Conservation (phyloP, 2,888 invertebrate species). For the Agrochola lota region DNA sequence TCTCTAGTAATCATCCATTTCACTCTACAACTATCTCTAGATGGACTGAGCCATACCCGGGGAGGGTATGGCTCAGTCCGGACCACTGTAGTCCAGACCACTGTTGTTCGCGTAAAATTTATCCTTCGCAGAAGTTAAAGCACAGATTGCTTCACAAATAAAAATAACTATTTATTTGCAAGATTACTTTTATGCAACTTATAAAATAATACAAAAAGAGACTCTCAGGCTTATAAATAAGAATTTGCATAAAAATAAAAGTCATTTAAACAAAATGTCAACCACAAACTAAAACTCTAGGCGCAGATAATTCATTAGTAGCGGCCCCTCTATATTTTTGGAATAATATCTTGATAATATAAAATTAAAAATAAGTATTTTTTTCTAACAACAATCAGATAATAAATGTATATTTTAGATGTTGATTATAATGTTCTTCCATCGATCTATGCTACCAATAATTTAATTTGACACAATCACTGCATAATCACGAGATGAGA, state of each 20-base stretch:
- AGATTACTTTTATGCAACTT: constrained; percentile 18
- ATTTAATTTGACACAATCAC: constrained; percentile 36
- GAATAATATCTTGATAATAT: neutral
- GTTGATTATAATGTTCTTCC: neutral
- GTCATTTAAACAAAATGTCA: neutral
- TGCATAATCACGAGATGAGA: constrained; percentile 16
- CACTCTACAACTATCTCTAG: too few relatives aligned
- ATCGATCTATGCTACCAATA: neutral
- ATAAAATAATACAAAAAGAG: constrained; percentile 23
- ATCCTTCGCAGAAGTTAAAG: too few relatives aligned
- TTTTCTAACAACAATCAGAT: neutral
- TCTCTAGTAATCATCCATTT: too few relatives aligned
- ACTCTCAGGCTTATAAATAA: constrained; percentile 10
- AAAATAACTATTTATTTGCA: neutral
- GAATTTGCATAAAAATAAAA: neutral
- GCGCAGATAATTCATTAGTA: neutral
- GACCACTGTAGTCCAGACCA: too few relatives aligned
- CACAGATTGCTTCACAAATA: neutral
- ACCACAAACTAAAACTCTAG: neutral
- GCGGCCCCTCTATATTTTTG: neutral
- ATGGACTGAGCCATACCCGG: too few relatives aligned
- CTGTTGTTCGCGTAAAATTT: too few relatives aligned
- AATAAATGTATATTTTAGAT: neutral
- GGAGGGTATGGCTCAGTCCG: too few relatives aligned
- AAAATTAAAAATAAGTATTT: neutral